A percentile compares a stretch with the other conserved stretches of the same genome.
Conservation (phyloP, 2,797 vertebrate genomes). For the Aratinga solstitialis region DNA sequence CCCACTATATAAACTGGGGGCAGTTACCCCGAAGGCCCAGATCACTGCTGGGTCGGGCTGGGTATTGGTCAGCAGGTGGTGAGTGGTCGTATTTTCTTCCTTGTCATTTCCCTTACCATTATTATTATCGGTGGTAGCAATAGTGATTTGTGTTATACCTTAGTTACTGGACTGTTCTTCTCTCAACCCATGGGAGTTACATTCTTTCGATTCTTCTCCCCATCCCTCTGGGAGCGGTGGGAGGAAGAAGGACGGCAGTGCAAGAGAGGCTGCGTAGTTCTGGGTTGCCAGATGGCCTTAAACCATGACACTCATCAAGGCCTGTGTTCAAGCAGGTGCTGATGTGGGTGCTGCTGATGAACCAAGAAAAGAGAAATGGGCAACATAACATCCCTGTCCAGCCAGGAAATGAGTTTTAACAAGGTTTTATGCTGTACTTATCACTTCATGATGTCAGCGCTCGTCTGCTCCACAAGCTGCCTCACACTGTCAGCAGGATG, state of each 20-base stretch:
- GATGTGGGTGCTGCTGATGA: background rate
- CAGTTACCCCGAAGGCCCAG: too few relatives aligned
- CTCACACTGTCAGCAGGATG: background rate
- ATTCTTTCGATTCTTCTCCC: background rate
- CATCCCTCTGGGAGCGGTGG: background rate
- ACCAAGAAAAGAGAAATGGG: background rate
- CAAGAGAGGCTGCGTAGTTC: background rate
- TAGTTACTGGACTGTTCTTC: background rate
- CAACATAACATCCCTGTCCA: background rate
- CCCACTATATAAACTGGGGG: too few relatives aligned
- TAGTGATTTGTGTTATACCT: background rate
- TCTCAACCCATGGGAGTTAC: background rate
- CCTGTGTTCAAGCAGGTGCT: background rate
- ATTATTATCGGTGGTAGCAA: too few relatives aligned
- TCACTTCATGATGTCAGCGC: background rate
- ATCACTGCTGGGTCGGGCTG: too few relatives aligned
- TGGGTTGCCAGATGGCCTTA: background rate
- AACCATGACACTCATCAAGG: background rate
- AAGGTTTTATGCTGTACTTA: background rate
- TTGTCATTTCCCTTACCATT: too few relatives aligned
- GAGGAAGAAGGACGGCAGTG: background rate
- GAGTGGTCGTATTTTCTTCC: too few relatives aligned
- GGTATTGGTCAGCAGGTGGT: too few relatives aligned
- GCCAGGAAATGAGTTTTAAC: background rate
- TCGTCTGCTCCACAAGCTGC: background rate